phyloP scores from a whole-genome alignment of 1,140 invertebrate genomes.

The Mya arenaria region DNA sequence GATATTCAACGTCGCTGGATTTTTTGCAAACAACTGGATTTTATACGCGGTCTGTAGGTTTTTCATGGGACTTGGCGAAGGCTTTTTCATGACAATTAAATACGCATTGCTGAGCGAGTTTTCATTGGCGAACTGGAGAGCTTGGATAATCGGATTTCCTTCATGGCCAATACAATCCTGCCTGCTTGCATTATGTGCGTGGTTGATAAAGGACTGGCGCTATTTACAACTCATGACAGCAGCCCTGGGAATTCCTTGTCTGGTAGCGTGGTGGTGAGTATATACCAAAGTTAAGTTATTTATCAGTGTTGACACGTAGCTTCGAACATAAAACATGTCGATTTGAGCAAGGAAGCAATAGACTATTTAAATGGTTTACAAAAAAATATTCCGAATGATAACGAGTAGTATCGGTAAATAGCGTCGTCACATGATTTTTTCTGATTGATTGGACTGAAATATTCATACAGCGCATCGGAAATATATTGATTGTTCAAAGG shows the following conservation, averaged over 20 bases:
- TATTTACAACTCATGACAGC: background rate
- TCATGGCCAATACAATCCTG: slow-evolving; percentile 19
- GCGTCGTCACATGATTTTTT: too few relatives aligned
- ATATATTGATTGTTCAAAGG: too few relatives aligned
- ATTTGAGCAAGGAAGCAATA: too few relatives aligned
- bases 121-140: slow-evolving; percentile 23
- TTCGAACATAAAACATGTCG: too few relatives aligned
- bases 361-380: too few relatives aligned
- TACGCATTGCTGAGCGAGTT: slow-evolving; percentile 18
- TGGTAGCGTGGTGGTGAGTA: slow-evolving; percentile 22
- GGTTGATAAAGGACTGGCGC: slow-evolving; percentile 9
- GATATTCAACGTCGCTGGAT: slow-evolving; percentile 11
- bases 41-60: slow-evolving; percentile 53
- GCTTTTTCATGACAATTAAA: slow-evolving; percentile 18
- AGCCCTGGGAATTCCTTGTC: background rate
- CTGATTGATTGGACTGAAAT: too few relatives aligned
- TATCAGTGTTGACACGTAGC: too few relatives aligned
- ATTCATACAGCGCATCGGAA: too few relatives aligned
- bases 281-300: too few relatives aligned
- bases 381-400: too few relatives aligned
- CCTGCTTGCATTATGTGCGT: background rate
- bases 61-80: slow-evolving; percentile 52
- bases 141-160: slow-evolving; percentile 20
- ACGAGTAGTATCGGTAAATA: too few relatives aligned
- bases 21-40: slow-evolving; percentile 48